Evolutionary conservation across 1,140 invertebrate species (phyloP).

Genomic region (Trichonephila clavipes): DNA sequence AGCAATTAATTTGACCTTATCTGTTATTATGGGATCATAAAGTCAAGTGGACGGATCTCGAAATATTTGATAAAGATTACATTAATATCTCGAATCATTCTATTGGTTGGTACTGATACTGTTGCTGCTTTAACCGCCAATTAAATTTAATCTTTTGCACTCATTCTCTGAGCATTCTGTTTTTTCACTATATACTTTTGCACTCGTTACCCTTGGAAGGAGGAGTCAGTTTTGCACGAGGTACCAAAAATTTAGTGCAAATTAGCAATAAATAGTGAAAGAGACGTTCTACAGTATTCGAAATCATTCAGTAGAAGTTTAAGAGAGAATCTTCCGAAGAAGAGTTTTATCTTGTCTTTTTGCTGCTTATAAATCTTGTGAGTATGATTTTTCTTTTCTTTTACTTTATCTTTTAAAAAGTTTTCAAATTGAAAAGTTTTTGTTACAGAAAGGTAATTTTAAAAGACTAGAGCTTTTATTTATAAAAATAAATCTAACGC

Average conservation of each 20-base stretch:
- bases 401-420: not conserved
- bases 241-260: not conserved
- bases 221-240: conserved; percentile 22
- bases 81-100: not conserved
- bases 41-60: not conserved
- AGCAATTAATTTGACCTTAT: conserved; percentile 32
- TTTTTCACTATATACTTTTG: not conserved
- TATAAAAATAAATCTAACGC: too few species aligned
- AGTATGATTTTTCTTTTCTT: not conserved
- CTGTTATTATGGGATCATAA: not conserved
- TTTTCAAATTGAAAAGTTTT: too few species aligned
- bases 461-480: too few species aligned
- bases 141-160: not conserved
- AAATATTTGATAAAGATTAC: conserved; percentile 2
- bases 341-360: not conserved
- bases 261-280: not conserved
- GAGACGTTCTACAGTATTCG: not conserved
- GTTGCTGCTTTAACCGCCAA: not conserved
- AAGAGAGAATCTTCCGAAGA: not conserved
- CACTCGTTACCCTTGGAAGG: not conserved
- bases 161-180: not conserved
- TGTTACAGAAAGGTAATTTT: too few species aligned
- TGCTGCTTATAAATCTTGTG: not conserved
- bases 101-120: not conserved
- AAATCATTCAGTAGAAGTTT: not conserved